phyloP scores from a whole-genome alignment of 1,140 invertebrate species.

The Drosophila trapezifrons region DNA sequence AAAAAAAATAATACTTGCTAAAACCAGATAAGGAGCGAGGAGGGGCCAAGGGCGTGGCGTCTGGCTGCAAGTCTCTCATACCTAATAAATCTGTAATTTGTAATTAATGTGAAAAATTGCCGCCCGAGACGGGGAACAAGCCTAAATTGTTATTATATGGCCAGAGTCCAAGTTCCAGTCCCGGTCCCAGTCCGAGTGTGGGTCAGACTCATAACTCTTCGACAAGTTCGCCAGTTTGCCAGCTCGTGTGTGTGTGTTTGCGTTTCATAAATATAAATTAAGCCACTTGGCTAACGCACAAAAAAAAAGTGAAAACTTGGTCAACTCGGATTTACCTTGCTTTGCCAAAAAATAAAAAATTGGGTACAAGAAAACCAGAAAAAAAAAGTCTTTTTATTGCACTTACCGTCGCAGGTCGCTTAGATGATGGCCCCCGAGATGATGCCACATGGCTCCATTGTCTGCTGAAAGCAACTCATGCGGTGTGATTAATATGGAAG shows the following conservation, averaged over 20 bases:
- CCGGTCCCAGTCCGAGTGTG: constrained; percentile 56
- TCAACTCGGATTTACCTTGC: constrained; percentile 45
- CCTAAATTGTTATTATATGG: constrained; percentile 82
- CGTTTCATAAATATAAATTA: constrained; percentile 81
- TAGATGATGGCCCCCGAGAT: constrained; percentile 31
- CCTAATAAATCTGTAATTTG: constrained; percentile 84
- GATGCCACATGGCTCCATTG: constrained; percentile 68
- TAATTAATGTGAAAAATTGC: constrained; percentile 83
- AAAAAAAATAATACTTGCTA: constrained; percentile 1
- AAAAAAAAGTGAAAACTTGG: constrained; percentile 65
- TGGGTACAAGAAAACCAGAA: constrained; percentile 14
- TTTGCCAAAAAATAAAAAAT: constrained; percentile 36
- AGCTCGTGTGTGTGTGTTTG: constrained; percentile 50
- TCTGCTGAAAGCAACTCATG: constrained; percentile 74
- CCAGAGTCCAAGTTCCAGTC: constrained; percentile 60
- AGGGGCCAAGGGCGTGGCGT: constrained; percentile 41
- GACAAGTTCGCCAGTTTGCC: constrained; percentile 71
- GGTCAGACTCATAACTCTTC: constrained; percentile 80
- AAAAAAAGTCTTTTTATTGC: constrained; percentile 38
- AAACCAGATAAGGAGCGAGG: constrained; percentile 5
- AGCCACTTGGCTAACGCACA: constrained; percentile 76
- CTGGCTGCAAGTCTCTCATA: constrained; percentile 58
- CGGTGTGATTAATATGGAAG: constrained; percentile 77
- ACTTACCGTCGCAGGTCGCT: constrained; percentile 40
- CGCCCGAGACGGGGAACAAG: constrained; percentile 74